A percentile compares a stretch with the other conserved stretches of the same genome.
Conservation (phyloP, 2,888 invertebrate species). For the Lathronympha strigana region DNA sequence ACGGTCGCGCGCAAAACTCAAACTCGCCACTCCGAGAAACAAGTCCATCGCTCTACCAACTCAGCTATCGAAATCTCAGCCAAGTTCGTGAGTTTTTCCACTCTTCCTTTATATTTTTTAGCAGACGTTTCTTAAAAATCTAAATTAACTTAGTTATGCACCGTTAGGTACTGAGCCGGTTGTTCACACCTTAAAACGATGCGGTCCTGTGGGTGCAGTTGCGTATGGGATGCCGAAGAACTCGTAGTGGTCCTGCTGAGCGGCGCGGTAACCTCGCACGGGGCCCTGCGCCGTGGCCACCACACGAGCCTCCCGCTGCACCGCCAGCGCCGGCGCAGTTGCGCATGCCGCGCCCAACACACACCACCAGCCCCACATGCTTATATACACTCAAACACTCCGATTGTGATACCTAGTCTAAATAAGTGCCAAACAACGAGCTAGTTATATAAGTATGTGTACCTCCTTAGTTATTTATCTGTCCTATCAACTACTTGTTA, state of each 20-base stretch:
- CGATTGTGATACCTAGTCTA: not conserved
- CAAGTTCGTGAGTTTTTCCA: too few relatives aligned
- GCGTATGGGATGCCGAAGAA: constrained; percentile 30
- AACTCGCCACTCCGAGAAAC: too few relatives aligned
- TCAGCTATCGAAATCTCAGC: too few relatives aligned
- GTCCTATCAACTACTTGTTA: not conserved
- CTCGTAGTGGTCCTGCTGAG: constrained; percentile 8
- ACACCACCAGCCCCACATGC: not conserved
- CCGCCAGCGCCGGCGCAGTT: not conserved
- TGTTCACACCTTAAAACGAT: not conserved
- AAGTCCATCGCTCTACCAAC: too few relatives aligned
- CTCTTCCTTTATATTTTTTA: too few relatives aligned
- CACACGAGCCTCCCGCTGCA: not conserved
- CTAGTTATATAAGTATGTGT: not conserved
- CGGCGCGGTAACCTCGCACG: constrained; percentile 20
- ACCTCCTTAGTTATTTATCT: not conserved
- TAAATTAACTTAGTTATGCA: too few relatives aligned
- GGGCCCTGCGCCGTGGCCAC: not conserved
- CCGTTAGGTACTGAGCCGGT: not conserved
- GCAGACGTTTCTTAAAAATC: too few relatives aligned
- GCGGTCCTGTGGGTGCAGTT: constrained; percentile 1
- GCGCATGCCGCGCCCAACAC: not conserved
- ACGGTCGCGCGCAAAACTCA: too few relatives aligned
- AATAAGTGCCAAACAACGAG: not conserved
- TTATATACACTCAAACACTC: not conserved